These are phyloP conservation scores for Mellivora capensis DNA, from an alignment of 2,113 vertebrate genomes.

Conservation along the genomic window DNA sequence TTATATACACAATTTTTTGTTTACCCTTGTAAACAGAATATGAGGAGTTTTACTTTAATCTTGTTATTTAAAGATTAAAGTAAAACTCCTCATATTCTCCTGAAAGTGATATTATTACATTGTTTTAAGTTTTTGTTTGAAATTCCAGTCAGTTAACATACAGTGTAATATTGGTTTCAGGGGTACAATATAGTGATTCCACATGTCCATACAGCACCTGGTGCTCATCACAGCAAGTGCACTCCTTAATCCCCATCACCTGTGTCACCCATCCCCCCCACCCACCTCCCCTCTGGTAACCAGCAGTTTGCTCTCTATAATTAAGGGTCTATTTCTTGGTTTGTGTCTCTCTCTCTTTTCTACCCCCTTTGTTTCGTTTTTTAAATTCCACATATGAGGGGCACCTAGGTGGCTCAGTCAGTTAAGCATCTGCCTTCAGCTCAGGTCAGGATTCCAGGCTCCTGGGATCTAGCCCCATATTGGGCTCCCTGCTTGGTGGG, in stretches of 20 bases:
- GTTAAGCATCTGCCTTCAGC: no score
- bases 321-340: neutral
- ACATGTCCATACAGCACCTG: neutral
- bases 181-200: neutral
- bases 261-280: neutral
- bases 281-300: neutral
- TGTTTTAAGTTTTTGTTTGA: neutral
- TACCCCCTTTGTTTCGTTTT: neutral
- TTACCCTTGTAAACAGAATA: no score
- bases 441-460: no score
- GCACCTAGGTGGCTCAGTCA: no score
- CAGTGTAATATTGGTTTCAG: neutral
- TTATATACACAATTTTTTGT: no score
- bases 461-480: no score
- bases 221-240: neutral
- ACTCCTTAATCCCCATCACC: neutral
- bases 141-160: neutral
- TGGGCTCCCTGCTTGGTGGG: no score
- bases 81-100: slow-evolving; percentile 21
- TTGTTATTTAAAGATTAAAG: slow-evolving; percentile 22
- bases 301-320: neutral
- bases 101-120: neutral
- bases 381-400: no score
- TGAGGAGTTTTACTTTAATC: no score
- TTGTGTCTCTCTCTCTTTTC: neutral